Conservation (phyloP, 2,797 vertebrate species). For the Cetoscarus ocellatus region DNA sequence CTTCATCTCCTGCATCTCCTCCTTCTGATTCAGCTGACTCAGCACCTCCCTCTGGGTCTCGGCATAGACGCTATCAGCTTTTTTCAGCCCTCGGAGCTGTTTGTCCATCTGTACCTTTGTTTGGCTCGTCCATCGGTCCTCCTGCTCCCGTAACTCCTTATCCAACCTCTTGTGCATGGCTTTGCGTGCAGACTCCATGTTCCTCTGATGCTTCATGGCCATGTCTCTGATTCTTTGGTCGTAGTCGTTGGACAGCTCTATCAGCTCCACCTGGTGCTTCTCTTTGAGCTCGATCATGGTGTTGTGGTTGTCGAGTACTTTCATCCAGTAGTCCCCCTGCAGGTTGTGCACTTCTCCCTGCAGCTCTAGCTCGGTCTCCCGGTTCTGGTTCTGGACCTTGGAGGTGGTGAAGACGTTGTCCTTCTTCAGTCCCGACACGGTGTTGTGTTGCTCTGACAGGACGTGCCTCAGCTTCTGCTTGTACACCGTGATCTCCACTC, state of each 20-base stretch:
- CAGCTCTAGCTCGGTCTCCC: not conserved
- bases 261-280: slow-evolving; percentile 73
- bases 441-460: slow-evolving; percentile 51
- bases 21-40: slow-evolving; percentile 10
- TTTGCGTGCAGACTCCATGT: not conserved
- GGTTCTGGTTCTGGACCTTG: slow-evolving; percentile 36
- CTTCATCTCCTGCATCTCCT: not conserved
- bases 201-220: slow-evolving; percentile 15
- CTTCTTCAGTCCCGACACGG: slow-evolving; percentile 23
- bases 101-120: slow-evolving; percentile 10
- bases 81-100: slow-evolving; percentile 2
- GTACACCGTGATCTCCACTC: slow-evolving; percentile 70
- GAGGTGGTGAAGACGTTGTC: slow-evolving; percentile 8
- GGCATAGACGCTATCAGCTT: slow-evolving; percentile 19
- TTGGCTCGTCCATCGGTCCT: not conserved
- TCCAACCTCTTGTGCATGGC: slow-evolving; percentile 2
- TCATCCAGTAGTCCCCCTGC: slow-evolving; percentile 26
- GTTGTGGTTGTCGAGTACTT: not conserved
- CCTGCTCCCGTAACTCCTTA: not conserved
- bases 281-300: slow-evolving; percentile 48
- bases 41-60: not conserved
- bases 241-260: slow-evolving; percentile 55
- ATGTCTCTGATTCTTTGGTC: slow-evolving; percentile 46
- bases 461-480: slow-evolving; percentile 74
- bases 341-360: rapidly evolving